Evolutionary conservation across 2,797 vertebrate genomes (phyloP).

Genomic region (Rachycentron canadum): DNA sequence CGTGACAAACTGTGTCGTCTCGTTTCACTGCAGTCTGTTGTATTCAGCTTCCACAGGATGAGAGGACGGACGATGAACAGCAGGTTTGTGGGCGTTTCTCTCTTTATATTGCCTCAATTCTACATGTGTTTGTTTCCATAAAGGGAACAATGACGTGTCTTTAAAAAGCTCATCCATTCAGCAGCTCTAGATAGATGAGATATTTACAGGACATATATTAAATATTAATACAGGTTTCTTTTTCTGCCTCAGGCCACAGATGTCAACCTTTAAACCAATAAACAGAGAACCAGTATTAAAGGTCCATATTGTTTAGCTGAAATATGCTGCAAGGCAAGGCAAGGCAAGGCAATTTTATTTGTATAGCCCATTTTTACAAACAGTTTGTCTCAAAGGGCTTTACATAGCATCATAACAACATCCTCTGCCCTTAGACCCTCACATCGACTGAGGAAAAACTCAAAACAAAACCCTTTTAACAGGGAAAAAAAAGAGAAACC

Average conservation of each 20-base stretch:
- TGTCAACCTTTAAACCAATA: background rate
- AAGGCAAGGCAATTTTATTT: too few species aligned
- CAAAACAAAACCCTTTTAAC: too few species aligned
- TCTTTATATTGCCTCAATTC: background rate
- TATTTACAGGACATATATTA: background rate
- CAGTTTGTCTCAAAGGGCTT: too few species aligned
- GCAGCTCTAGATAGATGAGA: background rate
- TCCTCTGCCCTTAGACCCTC: too few species aligned
- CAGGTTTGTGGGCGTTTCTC: conserved; percentile 5
- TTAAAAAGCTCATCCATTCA: background rate
- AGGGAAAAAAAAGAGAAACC: too few species aligned
- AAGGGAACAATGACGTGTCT: background rate
- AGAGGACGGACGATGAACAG: conserved; percentile 23
- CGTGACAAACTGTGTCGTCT: conserved; percentile 76
- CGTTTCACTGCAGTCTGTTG: conserved; percentile 51
- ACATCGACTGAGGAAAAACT: too few species aligned
- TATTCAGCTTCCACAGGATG: conserved; percentile 42
- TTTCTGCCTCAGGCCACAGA: background rate
- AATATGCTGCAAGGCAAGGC: too few species aligned
- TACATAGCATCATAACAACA: too few species aligned
- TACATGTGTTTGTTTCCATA: background rate
- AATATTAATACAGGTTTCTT: background rate
- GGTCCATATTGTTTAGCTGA: too few species aligned
- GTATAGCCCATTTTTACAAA: too few species aligned
- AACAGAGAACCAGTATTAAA: too few species aligned